Base-by-base conservation (phyloP, 1,140 invertebrate species). In the Conus ventricosus region DNA sequence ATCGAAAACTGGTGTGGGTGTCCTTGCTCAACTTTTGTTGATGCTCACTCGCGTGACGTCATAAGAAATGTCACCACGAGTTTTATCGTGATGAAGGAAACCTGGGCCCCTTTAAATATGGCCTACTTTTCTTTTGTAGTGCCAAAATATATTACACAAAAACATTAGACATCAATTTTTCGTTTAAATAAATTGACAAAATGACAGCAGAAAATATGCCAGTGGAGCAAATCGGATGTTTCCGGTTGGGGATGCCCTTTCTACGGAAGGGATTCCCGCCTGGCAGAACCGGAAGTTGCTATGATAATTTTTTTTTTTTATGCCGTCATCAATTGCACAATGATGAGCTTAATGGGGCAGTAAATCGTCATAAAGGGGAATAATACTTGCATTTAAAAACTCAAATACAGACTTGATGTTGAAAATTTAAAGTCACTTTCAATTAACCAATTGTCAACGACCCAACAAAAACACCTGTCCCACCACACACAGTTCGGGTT, bases 21-120 rank as follows among this genome's bases (percentile, higher is more conserved):
- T 88, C 89, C 89, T 90, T 90, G 89, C 57, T 87, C 84, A 90
- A 90, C 85, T 90, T 90, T 88, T 90, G 89, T 90, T 90, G 89
- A 90, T 90, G 89, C 89, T 90, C 89, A 88, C 87, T 82, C 75
- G 60, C 75, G 85, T 88, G 87, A 88, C 88, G 87, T 88, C 89
- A 90, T 87, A 90, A 76, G 76, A 82, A 88, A 87, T 90, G 89
- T 90, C 89, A 90, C 89, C 89, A 88, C 89, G 89, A 90, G 89
- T 88, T 90, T 88, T 90, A 87, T 90, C 87, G 89, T 87, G 89
- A 90, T 88, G 82, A 85, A 51, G 75, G 75, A 63, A 88, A 87
- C 51, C 75, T 67, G 75, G 51, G 85, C 57, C 85, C 54, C 85
- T 75, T 87, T 78, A 87, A 78, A 78, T n/a, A 23, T 75, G 85